phyloP scores from a whole-genome alignment of 2,888 invertebrate genomes.

The Melipona beecheii region DNA sequence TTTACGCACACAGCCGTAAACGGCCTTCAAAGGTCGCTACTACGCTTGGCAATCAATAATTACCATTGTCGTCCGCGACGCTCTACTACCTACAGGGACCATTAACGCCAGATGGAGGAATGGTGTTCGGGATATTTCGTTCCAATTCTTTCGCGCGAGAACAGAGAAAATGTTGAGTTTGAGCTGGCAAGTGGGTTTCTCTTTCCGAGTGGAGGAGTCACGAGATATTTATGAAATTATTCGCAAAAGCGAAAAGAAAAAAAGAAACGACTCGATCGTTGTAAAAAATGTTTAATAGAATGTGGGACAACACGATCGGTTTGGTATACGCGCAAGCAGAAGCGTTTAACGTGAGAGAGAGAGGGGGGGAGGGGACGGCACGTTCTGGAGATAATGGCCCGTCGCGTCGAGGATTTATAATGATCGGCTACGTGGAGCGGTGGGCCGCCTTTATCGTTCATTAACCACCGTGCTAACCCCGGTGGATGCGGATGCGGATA shows the following conservation, averaged over 20 bases:
- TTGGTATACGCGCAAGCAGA: neutral
- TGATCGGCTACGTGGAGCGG: slow-evolving; percentile 53
- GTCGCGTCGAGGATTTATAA: slow-evolving; percentile 48
- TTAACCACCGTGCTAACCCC: slow-evolving; percentile 64
- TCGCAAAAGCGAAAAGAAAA: too few species aligned
- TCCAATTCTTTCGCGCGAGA: too few species aligned
- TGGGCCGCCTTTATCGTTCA: slow-evolving; percentile 67
- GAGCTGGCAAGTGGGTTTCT: neutral
- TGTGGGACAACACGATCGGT: neutral
- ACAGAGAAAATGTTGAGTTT: neutral
- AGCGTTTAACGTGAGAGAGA: neutral
- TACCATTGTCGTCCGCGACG: slow-evolving; percentile 46
- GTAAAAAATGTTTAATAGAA: too few species aligned
- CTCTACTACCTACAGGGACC: neutral
- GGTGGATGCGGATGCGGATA: slow-evolving; percentile 65
- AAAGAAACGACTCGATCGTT: too few species aligned
- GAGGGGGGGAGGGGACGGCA: neutral
- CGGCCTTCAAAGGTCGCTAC: slow-evolving; percentile 70
- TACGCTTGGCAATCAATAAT: slow-evolving; percentile 57
- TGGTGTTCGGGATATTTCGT: neutral
- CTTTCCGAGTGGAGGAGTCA: too few species aligned
- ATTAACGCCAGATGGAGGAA: neutral
- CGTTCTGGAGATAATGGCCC: slow-evolving; percentile 48
- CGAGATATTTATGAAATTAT: too few species aligned
- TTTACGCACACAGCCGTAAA: slow-evolving; percentile 10